These are phyloP conservation scores for Acleris cristana DNA, from an alignment of 2,888 invertebrate species.

Conservation along the genomic window DNA sequence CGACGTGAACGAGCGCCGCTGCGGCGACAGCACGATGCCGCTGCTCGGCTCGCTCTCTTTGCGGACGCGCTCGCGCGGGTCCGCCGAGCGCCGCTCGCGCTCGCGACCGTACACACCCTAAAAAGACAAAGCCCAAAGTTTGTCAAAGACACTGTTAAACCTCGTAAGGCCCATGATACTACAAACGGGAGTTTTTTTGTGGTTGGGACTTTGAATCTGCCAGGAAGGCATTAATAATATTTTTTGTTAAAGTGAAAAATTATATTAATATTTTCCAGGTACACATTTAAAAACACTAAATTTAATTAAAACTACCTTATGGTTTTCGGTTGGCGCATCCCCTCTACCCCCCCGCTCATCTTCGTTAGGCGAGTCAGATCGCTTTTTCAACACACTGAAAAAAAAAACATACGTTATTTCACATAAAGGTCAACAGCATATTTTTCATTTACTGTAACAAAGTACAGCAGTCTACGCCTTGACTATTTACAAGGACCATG, in stretches of 20 bases:
- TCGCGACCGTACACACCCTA: slow-evolving; percentile 69
- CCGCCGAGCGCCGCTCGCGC: slow-evolving; percentile 81
- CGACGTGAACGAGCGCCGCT: slow-evolving; percentile 93
- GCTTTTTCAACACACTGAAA: slow-evolving; percentile 74
- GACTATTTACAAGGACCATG: no score
- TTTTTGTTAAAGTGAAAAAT: no score
- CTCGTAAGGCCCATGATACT: no score
- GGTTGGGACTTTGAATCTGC: no score
- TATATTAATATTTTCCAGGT: no score
- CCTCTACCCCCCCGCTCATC: slow-evolving; percentile 82
- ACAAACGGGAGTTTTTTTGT: no score
- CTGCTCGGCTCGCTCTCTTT: slow-evolving; percentile 88
- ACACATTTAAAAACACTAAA: no score
- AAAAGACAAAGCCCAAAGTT: neutral
- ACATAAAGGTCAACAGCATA: neutral
- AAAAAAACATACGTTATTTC: slow-evolving; percentile 15
- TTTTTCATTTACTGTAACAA: no score
- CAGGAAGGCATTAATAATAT: no score
- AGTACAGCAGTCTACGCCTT: no score
- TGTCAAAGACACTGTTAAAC: no score
- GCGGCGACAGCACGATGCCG: slow-evolving; percentile 93
- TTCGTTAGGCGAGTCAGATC: slow-evolving; percentile 85
- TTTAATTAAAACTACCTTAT: slow-evolving; percentile 65
- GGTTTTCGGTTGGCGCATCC: slow-evolving; percentile 79
- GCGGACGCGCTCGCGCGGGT: slow-evolving; percentile 90